These are phyloP conservation scores for Pentamera pediparva DNA, from an alignment of 53 echinoderm and acorn worm genomes.

Conservation along the genomic window DNA sequence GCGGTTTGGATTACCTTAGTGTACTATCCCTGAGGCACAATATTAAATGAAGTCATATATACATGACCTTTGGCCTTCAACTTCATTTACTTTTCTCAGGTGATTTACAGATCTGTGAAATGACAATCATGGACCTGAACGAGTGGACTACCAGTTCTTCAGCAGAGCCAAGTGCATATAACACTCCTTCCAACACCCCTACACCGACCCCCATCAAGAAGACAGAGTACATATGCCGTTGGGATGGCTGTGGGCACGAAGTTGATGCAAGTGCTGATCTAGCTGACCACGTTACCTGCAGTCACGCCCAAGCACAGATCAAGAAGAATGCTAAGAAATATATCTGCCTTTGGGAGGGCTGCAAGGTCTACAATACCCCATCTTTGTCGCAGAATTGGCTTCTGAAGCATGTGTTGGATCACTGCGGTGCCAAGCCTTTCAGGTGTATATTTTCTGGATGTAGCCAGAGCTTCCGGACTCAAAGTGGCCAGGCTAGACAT, in stretches of 20 bases:
- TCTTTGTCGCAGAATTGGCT: slow-evolving; percentile 85
- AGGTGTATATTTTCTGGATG: slow-evolving; percentile 81
- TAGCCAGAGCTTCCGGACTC: slow-evolving; percentile 69
- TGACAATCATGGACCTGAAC: not conserved
- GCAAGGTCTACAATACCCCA: slow-evolving; percentile 88
- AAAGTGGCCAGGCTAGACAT: slow-evolving; percentile 73
- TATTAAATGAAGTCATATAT: too few relatives aligned
- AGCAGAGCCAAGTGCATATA: slow-evolving; percentile 45
- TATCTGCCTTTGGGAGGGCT: slow-evolving; percentile 91
- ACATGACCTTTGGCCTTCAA: too few relatives aligned
- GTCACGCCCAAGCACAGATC: slow-evolving; percentile 73
- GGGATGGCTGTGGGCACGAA: slow-evolving; percentile 75
- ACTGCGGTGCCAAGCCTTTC: slow-evolving; percentile 92
- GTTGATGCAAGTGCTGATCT: slow-evolving; percentile 86
- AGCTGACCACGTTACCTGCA: slow-evolving; percentile 75
- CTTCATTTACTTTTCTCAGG: not conserved
- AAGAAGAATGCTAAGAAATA: slow-evolving; percentile 75
- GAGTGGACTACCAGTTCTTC: slow-evolving; percentile 24
- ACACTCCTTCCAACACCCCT: slow-evolving; percentile 40
- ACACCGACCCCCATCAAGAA: slow-evolving; percentile 78
- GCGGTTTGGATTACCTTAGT: not conserved
- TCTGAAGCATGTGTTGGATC: slow-evolving; percentile 73
- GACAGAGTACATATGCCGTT: slow-evolving; percentile 71
- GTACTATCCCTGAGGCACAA: too few relatives aligned
- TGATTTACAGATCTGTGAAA: not conserved